Conservation (phyloP, 2,113 vertebrate species). For the Corythornis vintsioides region DNA sequence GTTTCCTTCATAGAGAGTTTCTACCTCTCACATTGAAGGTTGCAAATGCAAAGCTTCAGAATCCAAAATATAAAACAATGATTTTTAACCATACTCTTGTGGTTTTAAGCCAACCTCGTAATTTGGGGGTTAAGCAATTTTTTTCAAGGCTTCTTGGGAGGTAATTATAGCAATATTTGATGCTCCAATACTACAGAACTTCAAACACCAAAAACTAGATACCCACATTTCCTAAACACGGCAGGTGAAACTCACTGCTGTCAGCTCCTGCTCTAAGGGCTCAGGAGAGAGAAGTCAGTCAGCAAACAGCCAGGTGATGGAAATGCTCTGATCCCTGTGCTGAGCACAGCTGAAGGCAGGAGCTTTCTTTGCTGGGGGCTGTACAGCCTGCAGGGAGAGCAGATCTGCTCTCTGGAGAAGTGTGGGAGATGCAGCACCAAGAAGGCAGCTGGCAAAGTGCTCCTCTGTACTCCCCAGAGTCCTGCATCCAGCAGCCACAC, state of each 20-base stretch:
- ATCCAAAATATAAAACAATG: background rate
- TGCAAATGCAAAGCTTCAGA: background rate
- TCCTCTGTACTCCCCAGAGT: background rate
- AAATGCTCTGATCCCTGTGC: background rate
- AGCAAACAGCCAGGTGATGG: background rate
- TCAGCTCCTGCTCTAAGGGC: background rate
- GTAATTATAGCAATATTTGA: background rate
- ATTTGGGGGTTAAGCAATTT: background rate
- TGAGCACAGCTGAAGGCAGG: background rate
- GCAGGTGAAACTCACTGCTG: fast-evolving
- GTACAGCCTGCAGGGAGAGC: background rate
- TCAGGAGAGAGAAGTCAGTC: background rate
- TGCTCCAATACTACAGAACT: background rate
- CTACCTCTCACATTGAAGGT: background rate
- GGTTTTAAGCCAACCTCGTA: background rate
- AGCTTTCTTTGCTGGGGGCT: background rate
- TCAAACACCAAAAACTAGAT: background rate
- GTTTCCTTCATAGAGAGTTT: background rate
- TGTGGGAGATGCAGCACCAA: background rate
- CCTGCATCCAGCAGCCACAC: background rate
- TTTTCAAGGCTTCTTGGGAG: background rate
- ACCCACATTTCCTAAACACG: background rate
- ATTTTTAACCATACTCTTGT: background rate
- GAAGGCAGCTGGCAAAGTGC: background rate
- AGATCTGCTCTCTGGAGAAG: background rate